Conservation (phyloP, 2,113 vertebrate species). For the Marcusenius ussheri region DNA sequence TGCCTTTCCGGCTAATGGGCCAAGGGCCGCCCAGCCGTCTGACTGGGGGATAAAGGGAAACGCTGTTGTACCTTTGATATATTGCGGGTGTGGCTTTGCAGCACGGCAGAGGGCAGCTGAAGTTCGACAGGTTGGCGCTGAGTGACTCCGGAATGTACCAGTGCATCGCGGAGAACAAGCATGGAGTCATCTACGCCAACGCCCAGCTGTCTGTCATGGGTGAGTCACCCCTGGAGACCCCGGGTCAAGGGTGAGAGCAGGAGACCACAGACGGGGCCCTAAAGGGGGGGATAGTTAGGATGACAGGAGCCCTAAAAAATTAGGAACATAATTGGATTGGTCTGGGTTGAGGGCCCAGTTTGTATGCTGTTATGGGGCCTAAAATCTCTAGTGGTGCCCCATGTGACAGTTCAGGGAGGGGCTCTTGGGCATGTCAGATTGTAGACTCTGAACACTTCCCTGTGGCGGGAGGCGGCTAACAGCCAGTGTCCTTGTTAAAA, state of each 20-base stretch:
- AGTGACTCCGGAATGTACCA: conserved; percentile 92
- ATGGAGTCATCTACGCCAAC: conserved; percentile 81
- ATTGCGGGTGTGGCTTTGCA: conserved; percentile 40
- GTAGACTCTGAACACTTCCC: background rate
- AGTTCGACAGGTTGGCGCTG: conserved; percentile 68
- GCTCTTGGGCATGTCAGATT: background rate
- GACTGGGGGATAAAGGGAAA: background rate
- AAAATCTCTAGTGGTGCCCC: background rate
- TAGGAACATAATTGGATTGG: background rate
- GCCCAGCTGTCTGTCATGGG: conserved; percentile 88
- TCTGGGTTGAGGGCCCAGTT: background rate
- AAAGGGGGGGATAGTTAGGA: background rate
- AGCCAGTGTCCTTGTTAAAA: background rate
- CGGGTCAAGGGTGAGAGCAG: background rate
- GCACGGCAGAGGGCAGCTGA: conserved; percentile 72
- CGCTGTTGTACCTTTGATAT: background rate
- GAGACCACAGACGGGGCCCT: background rate
- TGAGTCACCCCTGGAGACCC: conserved; percentile 53
- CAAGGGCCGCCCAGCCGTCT: background rate
- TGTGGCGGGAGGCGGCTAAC: background rate
- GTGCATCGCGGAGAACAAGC: conserved; percentile 83
- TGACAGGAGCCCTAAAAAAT: background rate
- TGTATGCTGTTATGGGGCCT: background rate
- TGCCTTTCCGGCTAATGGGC: background rate
- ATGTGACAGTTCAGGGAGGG: background rate